A percentile compares a stretch with the other conserved stretches of the same genome.
phyloP scores from a whole-genome alignment of 2,797 vertebrate genomes.

The Siniperca obscura region DNA sequence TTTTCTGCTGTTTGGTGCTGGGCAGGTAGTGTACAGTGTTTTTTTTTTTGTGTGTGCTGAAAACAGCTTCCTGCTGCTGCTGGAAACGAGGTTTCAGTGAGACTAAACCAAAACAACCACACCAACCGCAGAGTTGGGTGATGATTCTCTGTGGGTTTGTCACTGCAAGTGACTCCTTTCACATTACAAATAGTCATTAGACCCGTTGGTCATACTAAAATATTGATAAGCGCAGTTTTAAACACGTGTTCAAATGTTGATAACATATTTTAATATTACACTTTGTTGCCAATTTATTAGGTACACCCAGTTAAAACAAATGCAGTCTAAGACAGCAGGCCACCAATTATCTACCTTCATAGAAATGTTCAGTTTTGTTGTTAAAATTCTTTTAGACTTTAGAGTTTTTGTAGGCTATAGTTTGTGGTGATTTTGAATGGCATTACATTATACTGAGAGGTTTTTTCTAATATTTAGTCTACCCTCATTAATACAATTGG shows the following conservation, averaged over 20 bases:
- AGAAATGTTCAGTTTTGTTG: background rate
- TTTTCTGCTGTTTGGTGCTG: too few species aligned
- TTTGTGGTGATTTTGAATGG: background rate
- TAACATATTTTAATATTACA: background rate
- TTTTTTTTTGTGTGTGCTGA: too few species aligned
- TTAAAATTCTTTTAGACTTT: background rate
- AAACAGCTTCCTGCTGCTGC: too few species aligned
- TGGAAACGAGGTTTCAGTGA: too few species aligned
- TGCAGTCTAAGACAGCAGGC: background rate
- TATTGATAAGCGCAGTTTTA: too few species aligned
- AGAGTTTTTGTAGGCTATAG: too few species aligned
- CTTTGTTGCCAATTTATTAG: background rate
- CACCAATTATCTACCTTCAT: background rate
- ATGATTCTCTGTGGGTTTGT: too few species aligned
- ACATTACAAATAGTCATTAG: background rate
- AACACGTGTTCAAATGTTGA: background rate
- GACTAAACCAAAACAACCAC: too few species aligned
- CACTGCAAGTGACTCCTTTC: too few species aligned
- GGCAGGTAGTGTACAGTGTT: too few species aligned
- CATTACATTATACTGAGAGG: background rate
- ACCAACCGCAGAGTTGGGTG: too few species aligned
- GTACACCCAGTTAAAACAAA: background rate
- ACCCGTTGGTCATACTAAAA: too few species aligned
- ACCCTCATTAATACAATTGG: slow-evolving; percentile 1
- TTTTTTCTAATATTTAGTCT: slow-evolving; percentile 1